Conservation (phyloP, 2,888 invertebrate species). For the Drosophila aldrichi region DNA sequence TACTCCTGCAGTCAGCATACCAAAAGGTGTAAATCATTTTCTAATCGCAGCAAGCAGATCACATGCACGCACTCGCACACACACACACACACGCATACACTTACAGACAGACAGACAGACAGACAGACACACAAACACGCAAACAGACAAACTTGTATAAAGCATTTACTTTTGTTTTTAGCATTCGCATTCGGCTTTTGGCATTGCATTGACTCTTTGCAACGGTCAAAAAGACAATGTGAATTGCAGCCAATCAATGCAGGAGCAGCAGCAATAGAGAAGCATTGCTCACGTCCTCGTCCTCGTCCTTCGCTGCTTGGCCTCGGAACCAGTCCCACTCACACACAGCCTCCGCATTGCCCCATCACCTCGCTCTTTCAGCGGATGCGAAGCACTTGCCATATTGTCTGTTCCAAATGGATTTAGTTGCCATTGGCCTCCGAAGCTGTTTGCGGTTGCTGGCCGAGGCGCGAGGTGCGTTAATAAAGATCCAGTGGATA, state of each 20-base stretch:
- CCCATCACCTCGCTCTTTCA: not conserved
- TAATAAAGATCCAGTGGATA: not conserved
- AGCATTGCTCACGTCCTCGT: slow-evolving; percentile 50
- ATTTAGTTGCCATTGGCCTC: slow-evolving; percentile 38
- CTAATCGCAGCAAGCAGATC: slow-evolving; percentile 73
- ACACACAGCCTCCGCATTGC: not conserved
- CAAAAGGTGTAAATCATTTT: slow-evolving; percentile 75
- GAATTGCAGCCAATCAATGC: slow-evolving; percentile 60
- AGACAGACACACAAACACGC: slow-evolving; percentile 9
- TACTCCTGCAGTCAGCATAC: slow-evolving; percentile 39
- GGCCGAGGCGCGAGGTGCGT: slow-evolving; percentile 25
- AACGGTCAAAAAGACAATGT: slow-evolving; percentile 55
- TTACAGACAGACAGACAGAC: slow-evolving; percentile 1
- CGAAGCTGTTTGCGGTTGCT: slow-evolving; percentile 29
- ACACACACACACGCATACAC: slow-evolving; percentile 8
- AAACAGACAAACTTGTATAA: slow-evolving; percentile 10
- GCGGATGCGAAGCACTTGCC: slow-evolving; percentile 48
- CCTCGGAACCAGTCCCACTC: slow-evolving; percentile 10
- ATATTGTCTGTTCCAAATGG: slow-evolving; percentile 50
- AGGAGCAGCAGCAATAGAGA: slow-evolving; percentile 35
- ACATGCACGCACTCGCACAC: slow-evolving; percentile 48
- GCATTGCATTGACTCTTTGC: slow-evolving; percentile 50
- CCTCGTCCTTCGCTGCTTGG: slow-evolving; percentile 24
- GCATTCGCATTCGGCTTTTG: slow-evolving; percentile 48
- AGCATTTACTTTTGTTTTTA: slow-evolving; percentile 64